Base-by-base conservation (phyloP, 1,140 invertebrate species). In the Steinernema feltiae region DNA sequence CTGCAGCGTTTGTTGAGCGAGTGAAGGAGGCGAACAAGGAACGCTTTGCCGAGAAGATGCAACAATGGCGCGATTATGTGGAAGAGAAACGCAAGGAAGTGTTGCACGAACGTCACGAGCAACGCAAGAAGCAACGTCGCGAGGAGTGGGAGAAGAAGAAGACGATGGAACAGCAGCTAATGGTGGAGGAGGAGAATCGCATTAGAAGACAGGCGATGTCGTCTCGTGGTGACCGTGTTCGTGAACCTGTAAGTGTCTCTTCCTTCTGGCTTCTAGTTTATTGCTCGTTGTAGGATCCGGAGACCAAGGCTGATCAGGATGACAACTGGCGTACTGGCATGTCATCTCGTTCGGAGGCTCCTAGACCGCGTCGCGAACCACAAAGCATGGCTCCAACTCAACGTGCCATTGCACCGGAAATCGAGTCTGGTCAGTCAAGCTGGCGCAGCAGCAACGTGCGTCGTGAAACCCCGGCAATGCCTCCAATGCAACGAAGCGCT, bases 131-230 rank as follows among this genome's bases (percentile, higher is more conserved):
- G 70, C 46, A 77, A 21, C 69, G 80, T 15, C 63, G 80, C 15
- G 79, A 83, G 53, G 72, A 71, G 3, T 46, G 35, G 0, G 35
- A 75, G 31, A 80, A 81, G 30, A 41, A 41, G n/a, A 74, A 76
- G 30, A 30, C 63, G 21, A 69, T 81, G n/a, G 82, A 82, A 31
- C 79, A 85, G 32, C 48, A 80, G 21, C 76, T 70, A n/a, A 71
- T 81, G 30, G 75, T 69, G 27, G 79, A 82, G 18, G 75, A 84
- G 24, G 76, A 81, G 18, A 79, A 86, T 35, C 77, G 77, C 53
- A 27, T 63, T 21, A 63, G 24, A 27, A 63, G 53, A 21, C 53
- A 63, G 24, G 79, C 82, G 7, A 63, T 15, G 15, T 63, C 53
- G 3, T 27, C 53, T 15, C 53, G 53, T 7, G 24, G 7, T 27